Evolutionary conservation across 2,888 invertebrate species (phyloP), one percentile per base, ranked within the genome.

Genomic region (Drosophila falleni): DNA sequence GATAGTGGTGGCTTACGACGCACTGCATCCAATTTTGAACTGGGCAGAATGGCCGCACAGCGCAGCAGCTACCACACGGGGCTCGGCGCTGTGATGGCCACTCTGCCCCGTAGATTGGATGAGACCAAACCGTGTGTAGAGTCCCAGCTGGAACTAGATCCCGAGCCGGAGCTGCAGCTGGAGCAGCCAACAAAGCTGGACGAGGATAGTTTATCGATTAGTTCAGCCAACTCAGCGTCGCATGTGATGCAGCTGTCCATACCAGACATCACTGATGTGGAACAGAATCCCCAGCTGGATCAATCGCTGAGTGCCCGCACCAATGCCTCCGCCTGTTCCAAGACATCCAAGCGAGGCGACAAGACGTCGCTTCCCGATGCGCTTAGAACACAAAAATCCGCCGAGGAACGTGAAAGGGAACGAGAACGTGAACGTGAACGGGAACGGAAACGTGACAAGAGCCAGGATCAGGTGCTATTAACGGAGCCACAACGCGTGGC

Each of bases 21-120:
- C 53, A 67, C 56, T 55, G 56, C 71, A 95, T 85, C 81, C 55
- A 81, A 78, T 29, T 83, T 69, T 15, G 87, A 83, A 62, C 68
- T 87, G 71, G 80, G 84, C 72, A 77, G 15, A 47, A 19, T 71
- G 54, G 23, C 62, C 26, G 59, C 62, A 19, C 72, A 72, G 33
- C 77, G 66, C 51, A 35, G 49, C 60, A 60, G 55, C 68, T 67
- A 67, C 19, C 74, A 64, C 15, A n/a, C 49, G 51, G 66, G 66
- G 56, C 13, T 65, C n/a, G 70, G 31, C 55, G 54, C 60, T 51
- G 31, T 13, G 13, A 10, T 15, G 19, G 39, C 10, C 59, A 33
- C 13, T 4, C 3, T 19, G 46, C 39, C 54, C 16, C 23, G 37
- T 1, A 10, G 33, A 16, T 44, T 46, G 44, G 8, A 31, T 10